phyloP scores from a whole-genome alignment of 1,140 invertebrate species.

The Pararge aegeria region DNA sequence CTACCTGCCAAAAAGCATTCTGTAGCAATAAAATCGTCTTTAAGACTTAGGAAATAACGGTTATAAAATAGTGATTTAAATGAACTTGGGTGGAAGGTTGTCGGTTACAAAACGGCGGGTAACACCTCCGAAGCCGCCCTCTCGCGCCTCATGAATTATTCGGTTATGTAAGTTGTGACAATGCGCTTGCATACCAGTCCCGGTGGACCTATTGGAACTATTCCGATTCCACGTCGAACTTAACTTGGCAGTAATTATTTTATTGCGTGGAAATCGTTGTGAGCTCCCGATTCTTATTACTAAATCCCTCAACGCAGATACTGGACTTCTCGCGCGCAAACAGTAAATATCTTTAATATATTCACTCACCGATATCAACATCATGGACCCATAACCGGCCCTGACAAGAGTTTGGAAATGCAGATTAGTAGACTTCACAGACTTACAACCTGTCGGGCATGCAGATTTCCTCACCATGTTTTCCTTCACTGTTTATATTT shows the following conservation, averaged over 20 bases:
- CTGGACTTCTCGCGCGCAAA: no score
- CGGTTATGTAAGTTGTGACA: slow-evolving; percentile 61
- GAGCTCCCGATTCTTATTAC: neutral
- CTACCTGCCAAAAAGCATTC: neutral
- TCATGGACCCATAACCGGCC: no score
- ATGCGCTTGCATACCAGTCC: slow-evolving; percentile 35
- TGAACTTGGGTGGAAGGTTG: slow-evolving; percentile 25
- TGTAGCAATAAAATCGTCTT: slow-evolving; percentile 4
- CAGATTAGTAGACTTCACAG: no score
- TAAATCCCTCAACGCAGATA: neutral
- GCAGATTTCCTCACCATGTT: no score
- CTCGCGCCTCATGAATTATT: slow-evolving; percentile 67
- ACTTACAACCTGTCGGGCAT: no score
- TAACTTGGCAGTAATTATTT: slow-evolving; percentile 16
- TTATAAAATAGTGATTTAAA: neutral
- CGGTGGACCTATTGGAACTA: slow-evolving; percentile 33
- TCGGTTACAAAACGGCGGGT: slow-evolving; percentile 61
- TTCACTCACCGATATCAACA: no score
- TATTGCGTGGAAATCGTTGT: neutral
- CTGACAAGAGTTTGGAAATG: no score
- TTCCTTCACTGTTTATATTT: no score
- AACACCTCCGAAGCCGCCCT: slow-evolving; percentile 61
- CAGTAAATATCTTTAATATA: no score
- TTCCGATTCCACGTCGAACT: slow-evolving; percentile 15
- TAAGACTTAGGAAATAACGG: slow-evolving; percentile 11